Evolutionary conservation across 2,888 invertebrate genomes (phyloP).

Genomic region (Caenorhabditis macrosperma): DNA sequence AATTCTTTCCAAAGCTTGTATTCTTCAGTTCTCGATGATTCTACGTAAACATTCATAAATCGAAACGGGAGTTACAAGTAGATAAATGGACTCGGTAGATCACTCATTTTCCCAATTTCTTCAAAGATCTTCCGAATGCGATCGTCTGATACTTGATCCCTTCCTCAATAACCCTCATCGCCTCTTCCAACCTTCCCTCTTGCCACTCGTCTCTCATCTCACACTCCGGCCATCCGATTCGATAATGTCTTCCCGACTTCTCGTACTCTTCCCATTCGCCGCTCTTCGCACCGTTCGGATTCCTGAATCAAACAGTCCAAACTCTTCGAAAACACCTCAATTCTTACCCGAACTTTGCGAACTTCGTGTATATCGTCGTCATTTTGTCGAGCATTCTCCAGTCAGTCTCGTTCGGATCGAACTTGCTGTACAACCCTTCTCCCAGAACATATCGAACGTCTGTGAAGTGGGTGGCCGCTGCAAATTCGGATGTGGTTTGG

Average conservation of each 20-base stretch:
- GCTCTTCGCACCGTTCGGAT: no score
- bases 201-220: neutral
- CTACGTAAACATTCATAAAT: no score
- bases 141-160: neutral
- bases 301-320: no score
- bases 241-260: neutral
- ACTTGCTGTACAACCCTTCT: slow-evolving; percentile 65
- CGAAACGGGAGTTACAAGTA: no score
- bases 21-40: no score
- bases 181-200: neutral
- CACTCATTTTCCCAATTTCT: no score
- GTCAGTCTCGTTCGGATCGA: slow-evolving; percentile 63
- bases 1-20: no score
- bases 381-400: slow-evolving; percentile 62
- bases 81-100: no score
- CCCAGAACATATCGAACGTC: slow-evolving; percentile 69
- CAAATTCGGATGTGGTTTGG: neutral
- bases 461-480: slow-evolving; percentile 62
- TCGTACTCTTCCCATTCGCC: neutral
- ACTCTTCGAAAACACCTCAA: no score
- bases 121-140: neutral
- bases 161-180: neutral
- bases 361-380: slow-evolving; percentile 65
- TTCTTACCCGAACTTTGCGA: slow-evolving; percentile 66
- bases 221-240: neutral